Evolutionary conservation across 1,140 invertebrate genomes (phyloP).

Genomic region (Drosophila arawakana): DNA sequence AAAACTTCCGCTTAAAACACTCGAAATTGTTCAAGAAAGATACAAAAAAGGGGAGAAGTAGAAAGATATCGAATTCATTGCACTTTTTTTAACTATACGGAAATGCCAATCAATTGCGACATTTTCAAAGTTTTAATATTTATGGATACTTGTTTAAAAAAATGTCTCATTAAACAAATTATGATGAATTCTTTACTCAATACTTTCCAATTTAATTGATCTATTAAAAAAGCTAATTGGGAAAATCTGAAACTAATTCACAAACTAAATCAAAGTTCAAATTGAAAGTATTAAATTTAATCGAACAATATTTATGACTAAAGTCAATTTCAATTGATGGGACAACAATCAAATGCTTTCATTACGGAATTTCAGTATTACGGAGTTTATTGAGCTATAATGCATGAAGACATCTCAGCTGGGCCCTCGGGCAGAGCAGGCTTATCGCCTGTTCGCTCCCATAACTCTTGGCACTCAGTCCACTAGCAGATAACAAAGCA

Average conservation of each 20-base stretch:
- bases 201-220: no score
- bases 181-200: no score
- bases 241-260: no score
- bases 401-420: constrained; percentile 18
- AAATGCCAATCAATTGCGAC: background rate
- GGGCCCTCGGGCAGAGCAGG: constrained; percentile 2
- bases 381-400: constrained; percentile 13
- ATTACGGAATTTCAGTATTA: constrained; percentile 27
- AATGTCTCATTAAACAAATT: no score
- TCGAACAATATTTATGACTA: constrained; percentile 8
- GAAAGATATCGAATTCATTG: background rate
- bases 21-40: background rate
- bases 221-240: no score
- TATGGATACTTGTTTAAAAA: no score
- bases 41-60: background rate
- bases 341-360: constrained; percentile 37
- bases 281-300: background rate
- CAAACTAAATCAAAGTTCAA: background rate
- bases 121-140: no score
- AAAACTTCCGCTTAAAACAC: constrained; percentile 24
- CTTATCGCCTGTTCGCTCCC: constrained; percentile 35
- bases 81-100: background rate
- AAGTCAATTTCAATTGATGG: background rate
- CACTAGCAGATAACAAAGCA: constrained; percentile 56
- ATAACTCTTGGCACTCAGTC: constrained; percentile 59